Conservation (phyloP, 1,140 invertebrate genomes). For the Caenorhabditis briggsae region DNA sequence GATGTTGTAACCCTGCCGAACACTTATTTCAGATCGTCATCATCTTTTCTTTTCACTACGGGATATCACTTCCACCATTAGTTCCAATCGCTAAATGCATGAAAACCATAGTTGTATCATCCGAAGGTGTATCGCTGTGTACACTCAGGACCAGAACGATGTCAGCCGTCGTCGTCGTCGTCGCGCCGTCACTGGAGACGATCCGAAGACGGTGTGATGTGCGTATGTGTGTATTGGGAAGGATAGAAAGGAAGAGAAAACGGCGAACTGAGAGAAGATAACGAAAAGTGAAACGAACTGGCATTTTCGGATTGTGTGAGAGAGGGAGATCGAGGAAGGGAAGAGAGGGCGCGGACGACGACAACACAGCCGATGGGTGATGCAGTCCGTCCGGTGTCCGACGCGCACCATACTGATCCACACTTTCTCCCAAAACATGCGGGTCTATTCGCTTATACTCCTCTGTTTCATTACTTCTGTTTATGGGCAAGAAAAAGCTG, state of each 20-base stretch:
- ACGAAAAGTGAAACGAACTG: conserved; percentile 54
- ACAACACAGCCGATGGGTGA: conserved; percentile 42
- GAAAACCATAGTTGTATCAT: conserved; percentile 36
- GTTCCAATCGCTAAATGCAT: neutral
- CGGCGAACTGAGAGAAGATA: conserved; percentile 3
- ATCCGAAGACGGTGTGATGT: conserved; percentile 26
- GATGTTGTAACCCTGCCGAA: neutral
- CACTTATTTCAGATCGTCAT: neutral
- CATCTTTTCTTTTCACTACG: neutral
- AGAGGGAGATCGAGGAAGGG: conserved; percentile 7
- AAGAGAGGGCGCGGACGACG: conserved; percentile 38
- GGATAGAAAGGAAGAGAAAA: conserved; percentile 35
- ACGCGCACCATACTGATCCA: conserved; percentile 47
- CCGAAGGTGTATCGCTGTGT: conserved; percentile 13
- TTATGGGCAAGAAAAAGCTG: conserved; percentile 72
- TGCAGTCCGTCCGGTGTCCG: conserved; percentile 51
- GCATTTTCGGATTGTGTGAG: conserved; percentile 5
- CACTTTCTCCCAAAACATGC: conserved; percentile 56
- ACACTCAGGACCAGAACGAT: conserved; percentile 43
- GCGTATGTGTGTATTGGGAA: neutral
- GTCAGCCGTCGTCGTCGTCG: conserved; percentile 12
- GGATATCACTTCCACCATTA: neutral
- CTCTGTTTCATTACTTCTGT: conserved; percentile 38
- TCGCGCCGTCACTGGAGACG: conserved; percentile 37
- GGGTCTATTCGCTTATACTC: conserved; percentile 55